These are phyloP conservation scores for Meriones unguiculatus DNA, from an alignment of 2,113 vertebrate species.

Conservation along the genomic window DNA sequence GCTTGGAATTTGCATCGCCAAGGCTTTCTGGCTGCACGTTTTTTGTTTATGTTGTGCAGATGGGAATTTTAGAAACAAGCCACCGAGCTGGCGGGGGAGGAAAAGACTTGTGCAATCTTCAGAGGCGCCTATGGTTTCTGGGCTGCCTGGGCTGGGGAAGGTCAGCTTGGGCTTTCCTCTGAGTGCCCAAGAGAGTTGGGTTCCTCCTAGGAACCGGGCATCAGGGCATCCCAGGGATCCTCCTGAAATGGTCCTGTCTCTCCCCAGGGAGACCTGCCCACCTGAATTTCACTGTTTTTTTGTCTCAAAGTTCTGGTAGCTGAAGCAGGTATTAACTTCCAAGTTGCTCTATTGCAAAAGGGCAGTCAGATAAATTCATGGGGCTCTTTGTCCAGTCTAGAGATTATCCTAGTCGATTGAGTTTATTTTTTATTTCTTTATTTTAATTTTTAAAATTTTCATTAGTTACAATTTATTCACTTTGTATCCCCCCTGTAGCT, in stretches of 20 bases:
- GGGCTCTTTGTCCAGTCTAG: no score
- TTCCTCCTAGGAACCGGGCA: conserved; percentile 41
- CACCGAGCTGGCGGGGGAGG: conserved; percentile 55
- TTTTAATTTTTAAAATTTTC: no score
- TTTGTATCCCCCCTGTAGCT: no score
- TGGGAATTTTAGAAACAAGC: conserved; percentile 77
- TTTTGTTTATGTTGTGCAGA: conserved; percentile 82
- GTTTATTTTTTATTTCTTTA: no score
- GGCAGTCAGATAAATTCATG: no score
- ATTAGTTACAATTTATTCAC: no score
- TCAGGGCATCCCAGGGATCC: conserved; percentile 72
- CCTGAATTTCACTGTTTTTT: background rate
- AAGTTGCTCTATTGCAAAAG: no score
- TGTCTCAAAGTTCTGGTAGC: background rate
- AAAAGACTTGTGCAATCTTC: conserved; percentile 58
- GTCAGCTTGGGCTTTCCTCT: conserved; percentile 67
- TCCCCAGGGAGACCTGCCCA: no score
- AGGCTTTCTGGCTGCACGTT: conserved; percentile 80
- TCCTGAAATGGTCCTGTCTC: background rate
- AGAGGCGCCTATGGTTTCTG: conserved; percentile 17
- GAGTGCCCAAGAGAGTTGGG: conserved; percentile 24
- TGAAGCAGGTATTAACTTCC: no score
- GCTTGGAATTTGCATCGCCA: conserved; percentile 79
- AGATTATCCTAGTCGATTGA: no score
- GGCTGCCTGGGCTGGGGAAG: conserved; percentile 58